Conservation (phyloP, 2,888 invertebrate genomes). For the Dolichomitus sp. region DNA sequence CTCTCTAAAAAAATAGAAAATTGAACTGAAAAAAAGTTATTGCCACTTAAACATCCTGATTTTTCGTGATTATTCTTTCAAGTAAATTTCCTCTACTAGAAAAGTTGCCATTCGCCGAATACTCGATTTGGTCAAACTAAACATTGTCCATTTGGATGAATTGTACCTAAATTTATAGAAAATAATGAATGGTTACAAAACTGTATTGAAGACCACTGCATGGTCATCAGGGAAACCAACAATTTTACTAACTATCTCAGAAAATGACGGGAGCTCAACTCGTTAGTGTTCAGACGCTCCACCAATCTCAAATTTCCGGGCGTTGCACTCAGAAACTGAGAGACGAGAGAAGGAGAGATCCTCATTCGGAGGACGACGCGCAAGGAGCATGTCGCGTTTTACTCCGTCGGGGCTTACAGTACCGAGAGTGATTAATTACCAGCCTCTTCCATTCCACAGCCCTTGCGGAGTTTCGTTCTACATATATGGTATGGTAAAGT, state of each 20-base stretch:
- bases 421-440: slow-evolving; percentile 62
- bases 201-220: slow-evolving; percentile 16
- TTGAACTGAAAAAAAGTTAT: not conserved
- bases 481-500: slow-evolving; percentile 43
- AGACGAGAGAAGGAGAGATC: slow-evolving; percentile 36
- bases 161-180: too few species aligned
- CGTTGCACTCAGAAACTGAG: slow-evolving; percentile 25
- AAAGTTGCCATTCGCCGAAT: too few species aligned
- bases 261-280: slow-evolving; percentile 40
- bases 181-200: too few species aligned
- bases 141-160: too few species aligned
- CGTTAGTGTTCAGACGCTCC: slow-evolving; percentile 39
- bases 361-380: slow-evolving; percentile 29
- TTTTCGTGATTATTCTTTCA: too few species aligned
- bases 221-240: slow-evolving; percentile 3
- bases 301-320: slow-evolving; percentile 21
- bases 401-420: slow-evolving; percentile 45
- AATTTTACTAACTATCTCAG: slow-evolving; percentile 38
- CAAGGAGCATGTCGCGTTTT: slow-evolving; percentile 58
- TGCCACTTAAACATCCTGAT: not conserved
- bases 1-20: too few species aligned
- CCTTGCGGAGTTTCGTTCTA: slow-evolving; percentile 32
- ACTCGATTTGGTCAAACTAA: too few species aligned
- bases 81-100: too few species aligned
- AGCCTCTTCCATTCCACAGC: slow-evolving; percentile 8